phyloP scores from a whole-genome alignment of 2,888 invertebrate species.

The Drosophila anomelani region DNA sequence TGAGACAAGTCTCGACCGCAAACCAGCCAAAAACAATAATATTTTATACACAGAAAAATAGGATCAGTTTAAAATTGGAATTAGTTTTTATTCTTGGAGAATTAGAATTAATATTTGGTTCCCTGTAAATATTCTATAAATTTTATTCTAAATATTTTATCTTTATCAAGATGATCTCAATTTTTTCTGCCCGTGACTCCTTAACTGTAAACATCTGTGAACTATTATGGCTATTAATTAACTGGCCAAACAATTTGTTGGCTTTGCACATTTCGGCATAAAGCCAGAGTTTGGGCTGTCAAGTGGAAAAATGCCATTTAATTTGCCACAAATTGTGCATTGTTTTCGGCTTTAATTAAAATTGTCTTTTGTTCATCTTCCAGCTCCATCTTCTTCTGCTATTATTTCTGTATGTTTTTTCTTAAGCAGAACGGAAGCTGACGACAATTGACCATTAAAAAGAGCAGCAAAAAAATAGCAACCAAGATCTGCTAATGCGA shows the following conservation, averaged over 20 bases:
- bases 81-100: background rate
- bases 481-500: constrained; percentile 38
- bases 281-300: constrained; percentile 29
- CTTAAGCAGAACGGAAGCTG: constrained; percentile 61
- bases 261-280: constrained; percentile 50
- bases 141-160: background rate
- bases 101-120: background rate
- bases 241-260: constrained; percentile 60
- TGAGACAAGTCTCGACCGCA: constrained; percentile 14
- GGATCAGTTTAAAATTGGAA: background rate
- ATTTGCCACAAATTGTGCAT: constrained; percentile 75
- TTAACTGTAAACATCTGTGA: constrained; percentile 59
- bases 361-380: constrained; percentile 61
- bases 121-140: background rate
- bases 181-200: constrained; percentile 8
- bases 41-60: background rate
- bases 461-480: constrained; percentile 5
- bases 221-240: constrained; percentile 72
- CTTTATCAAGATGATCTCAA: background rate
- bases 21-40: constrained; percentile 4
- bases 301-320: constrained; percentile 67
- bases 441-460: constrained; percentile 75
- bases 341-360: constrained; percentile 71
- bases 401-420: constrained; percentile 47
- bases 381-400: constrained; percentile 54